Base-by-base conservation (phyloP, 2,888 invertebrate species). In the Athalia circularis region DNA sequence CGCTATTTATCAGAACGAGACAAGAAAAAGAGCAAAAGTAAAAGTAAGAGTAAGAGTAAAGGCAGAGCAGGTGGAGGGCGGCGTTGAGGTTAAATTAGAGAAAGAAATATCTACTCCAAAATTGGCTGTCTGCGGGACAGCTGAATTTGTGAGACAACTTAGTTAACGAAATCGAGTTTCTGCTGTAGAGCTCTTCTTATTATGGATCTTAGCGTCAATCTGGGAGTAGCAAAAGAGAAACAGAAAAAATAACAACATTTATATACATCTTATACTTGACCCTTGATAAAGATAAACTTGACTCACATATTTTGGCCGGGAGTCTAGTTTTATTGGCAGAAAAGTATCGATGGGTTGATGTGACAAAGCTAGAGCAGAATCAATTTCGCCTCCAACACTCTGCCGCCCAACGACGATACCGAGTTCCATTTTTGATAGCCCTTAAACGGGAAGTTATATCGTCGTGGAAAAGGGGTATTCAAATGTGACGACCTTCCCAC, bases 61-160 rank as follows among this genome's bases (percentile, higher is more conserved):
- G 76, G 75, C 48, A 52, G 8, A 29, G 50, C 64, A 75, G 62
- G 29, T 61, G 50, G 11, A 62, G 62, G 50, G 62, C 9, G 62
- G 75, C 50, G 59, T 72, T 72, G 75, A 50, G 64, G 75, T 75
- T 47, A 50, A 81, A 86, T 84, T 83, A 82, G 81, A 85, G 83
- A 82, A 85, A 86, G 85, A 85, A 84, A 84, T 85, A 87, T 86
- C 85, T 85, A 83, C 83, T 82, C 70, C 79, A 83, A 84, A 85
- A 87, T 86, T 87, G 86, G 84, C 83, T 81, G 82, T 82, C 81
- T 82, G 79, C 79, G 13, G 65, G 70, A 65, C 78, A 75, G 61
- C 50, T 15, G 62, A 74, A 78, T 74, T 74, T 13, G 65, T 50
- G 78, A 78, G 70, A 65, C 62, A 45, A 59, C 72, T 57, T 65